Conservation (phyloP, 2,113 vertebrate species). For the Nesoenas mayeri region DNA sequence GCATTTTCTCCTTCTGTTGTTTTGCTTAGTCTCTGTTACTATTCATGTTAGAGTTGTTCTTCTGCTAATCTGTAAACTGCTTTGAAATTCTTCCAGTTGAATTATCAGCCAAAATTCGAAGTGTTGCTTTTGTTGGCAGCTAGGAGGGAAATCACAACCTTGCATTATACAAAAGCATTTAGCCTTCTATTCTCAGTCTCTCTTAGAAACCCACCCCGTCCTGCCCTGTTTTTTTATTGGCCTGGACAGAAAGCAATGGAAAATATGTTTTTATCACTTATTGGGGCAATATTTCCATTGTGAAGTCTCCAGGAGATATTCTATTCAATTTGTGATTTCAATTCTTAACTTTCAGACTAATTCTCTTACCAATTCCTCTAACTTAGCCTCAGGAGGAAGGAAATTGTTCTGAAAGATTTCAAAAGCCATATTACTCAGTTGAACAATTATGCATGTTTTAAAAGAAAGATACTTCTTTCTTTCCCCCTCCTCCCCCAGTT, state of each 20-base stretch:
- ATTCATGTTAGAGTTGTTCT: background rate
- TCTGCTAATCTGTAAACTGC: constrained; percentile 3
- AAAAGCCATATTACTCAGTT: background rate
- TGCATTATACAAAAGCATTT: background rate
- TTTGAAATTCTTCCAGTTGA: constrained; percentile 21
- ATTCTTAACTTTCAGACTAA: background rate
- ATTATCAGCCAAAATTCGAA: constrained; percentile 23
- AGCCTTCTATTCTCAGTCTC: background rate
- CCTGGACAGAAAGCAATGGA: background rate
- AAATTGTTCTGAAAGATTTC: background rate
- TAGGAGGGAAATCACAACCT: constrained; percentile 1
- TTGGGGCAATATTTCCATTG: background rate
- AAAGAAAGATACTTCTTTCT: background rate
- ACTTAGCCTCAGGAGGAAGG: background rate
- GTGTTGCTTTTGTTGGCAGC: constrained; percentile 16
- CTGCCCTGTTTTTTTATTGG: background rate
- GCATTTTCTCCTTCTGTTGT: background rate
- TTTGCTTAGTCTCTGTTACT: background rate
- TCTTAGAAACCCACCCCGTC: background rate
- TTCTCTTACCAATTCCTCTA: background rate
- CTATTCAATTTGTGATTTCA: background rate
- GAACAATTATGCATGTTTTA: background rate
- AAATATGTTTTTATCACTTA: background rate
- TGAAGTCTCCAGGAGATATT: background rate
- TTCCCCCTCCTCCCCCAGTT: fast-evolving